Percentiles rank a stretch among this genome's conserved stretches.
Conservation (phyloP, 2,113 vertebrate species). For the Polypterus bichir region DNA sequence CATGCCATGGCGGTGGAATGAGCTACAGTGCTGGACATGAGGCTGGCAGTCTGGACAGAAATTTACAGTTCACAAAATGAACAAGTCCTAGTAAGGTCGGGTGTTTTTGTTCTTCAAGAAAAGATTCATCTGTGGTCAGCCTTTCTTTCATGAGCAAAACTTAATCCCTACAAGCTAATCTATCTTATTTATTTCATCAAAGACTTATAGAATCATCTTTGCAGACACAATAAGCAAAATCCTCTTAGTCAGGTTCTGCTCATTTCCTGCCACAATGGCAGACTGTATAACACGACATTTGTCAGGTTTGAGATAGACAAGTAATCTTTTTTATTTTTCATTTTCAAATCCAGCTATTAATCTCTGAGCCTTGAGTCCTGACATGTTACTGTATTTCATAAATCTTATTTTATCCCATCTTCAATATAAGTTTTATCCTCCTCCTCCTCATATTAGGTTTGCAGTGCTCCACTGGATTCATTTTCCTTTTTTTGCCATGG, state of each 20-base stretch:
- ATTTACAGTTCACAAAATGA: no score
- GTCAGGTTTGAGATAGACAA: not conserved
- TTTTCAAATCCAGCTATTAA: conserved; percentile 6
- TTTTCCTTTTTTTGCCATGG: no score
- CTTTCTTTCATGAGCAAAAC: no score
- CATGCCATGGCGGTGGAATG: no score
- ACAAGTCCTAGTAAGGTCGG: no score
- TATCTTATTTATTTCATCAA: not conserved
- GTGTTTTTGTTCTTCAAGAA: no score
- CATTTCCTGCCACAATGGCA: not conserved
- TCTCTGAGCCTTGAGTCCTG: not conserved
- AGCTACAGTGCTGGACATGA: no score
- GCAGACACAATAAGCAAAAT: not conserved
- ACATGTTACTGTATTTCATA: not conserved
- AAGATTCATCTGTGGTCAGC: no score
- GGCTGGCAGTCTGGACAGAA: no score
- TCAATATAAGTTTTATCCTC: not conserved
- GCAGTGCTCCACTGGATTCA: no score
- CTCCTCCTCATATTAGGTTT: no score
- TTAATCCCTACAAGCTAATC: not conserved
- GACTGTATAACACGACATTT: conserved; percentile 4
- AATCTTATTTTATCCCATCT: conserved; percentile 1
- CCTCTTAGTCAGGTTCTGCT: conserved; percentile 3
- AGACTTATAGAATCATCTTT: not conserved
- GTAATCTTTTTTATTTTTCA: conserved; percentile 3